A percentile compares a stretch with the other conserved stretches of the same genome.
phyloP scores from a whole-genome alignment of 2,888 invertebrate genomes.

The Dendrolimus houi region DNA sequence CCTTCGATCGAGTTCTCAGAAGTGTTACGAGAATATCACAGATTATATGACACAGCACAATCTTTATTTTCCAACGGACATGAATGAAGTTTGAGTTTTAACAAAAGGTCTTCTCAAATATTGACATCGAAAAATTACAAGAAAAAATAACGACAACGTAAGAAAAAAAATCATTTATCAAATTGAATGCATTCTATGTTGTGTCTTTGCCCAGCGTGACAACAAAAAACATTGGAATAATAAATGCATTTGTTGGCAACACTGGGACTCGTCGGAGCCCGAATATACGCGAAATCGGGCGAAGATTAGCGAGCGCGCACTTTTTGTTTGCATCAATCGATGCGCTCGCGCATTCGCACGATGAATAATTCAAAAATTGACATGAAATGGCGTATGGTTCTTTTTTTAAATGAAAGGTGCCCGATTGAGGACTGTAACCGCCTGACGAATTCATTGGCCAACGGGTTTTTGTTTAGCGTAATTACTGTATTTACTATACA shows the following conservation, averaged over 20 bases:
- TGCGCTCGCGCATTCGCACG: slow-evolving; percentile 75
- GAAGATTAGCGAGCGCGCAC: slow-evolving; percentile 72
- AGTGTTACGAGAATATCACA: slow-evolving; percentile 38
- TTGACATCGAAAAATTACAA: slow-evolving; percentile 57
- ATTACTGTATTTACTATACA: slow-evolving; percentile 63
- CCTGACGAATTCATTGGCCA: slow-evolving; percentile 75
- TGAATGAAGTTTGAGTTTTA: slow-evolving; percentile 41
- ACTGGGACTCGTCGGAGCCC: slow-evolving; percentile 58
- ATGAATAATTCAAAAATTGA: slow-evolving; percentile 77
- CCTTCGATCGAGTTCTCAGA: slow-evolving; percentile 40
- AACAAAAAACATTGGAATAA: slow-evolving; percentile 72
- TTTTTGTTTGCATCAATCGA: slow-evolving; percentile 77
- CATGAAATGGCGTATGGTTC: slow-evolving; percentile 77
- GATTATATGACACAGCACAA: slow-evolving; percentile 48
- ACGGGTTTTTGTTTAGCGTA: slow-evolving; percentile 68
- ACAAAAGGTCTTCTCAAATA: slow-evolving; percentile 43
- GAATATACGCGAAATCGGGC: slow-evolving; percentile 58
- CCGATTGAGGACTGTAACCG: slow-evolving; percentile 77
- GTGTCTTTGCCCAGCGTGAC: slow-evolving; percentile 72
- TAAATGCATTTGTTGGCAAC: slow-evolving; percentile 64
- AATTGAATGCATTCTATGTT: slow-evolving; percentile 66
- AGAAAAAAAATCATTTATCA: slow-evolving; percentile 68
- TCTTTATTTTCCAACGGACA: slow-evolving; percentile 37
- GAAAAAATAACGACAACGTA: slow-evolving; percentile 31
- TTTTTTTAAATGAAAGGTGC: slow-evolving; percentile 75